Conservation (phyloP, 2,888 invertebrate genomes). For the Agonopterix arenella region DNA sequence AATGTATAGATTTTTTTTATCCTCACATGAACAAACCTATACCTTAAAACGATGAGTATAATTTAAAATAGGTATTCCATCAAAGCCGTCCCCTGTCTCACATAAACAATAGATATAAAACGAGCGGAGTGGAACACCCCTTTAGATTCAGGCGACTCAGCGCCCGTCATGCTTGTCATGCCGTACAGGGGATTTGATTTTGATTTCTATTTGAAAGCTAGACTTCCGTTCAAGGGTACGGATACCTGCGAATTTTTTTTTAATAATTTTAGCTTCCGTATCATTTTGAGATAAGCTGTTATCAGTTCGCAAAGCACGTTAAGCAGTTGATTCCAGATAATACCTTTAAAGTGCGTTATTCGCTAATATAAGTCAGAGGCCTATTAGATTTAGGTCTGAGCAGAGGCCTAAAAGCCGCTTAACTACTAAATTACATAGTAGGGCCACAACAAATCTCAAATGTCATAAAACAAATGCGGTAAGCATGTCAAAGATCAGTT, state of each 20-base stretch:
- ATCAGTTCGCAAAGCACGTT: not conserved
- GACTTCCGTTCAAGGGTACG: constrained; percentile 6
- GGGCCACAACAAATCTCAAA: no score
- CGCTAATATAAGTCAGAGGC: not conserved
- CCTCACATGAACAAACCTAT: not conserved
- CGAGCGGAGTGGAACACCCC: constrained; percentile 71
- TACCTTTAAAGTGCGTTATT: not conserved
- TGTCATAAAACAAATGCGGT: no score
- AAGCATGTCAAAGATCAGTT: no score
- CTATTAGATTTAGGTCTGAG: no score
- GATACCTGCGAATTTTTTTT: constrained; percentile 9
- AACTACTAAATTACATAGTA: no score
- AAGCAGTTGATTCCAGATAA: not conserved
- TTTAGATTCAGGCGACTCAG: constrained; percentile 54
- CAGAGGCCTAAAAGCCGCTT: no score
- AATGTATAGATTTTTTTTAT: no score
- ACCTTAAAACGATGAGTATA: not conserved
- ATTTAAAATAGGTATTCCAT: constrained; percentile 48
- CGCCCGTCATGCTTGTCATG: constrained; percentile 50
- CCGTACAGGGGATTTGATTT: constrained; percentile 42
- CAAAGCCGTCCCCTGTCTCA: constrained; percentile 42
- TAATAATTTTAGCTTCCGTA: not conserved
- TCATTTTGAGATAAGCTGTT: not conserved
- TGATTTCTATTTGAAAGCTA: constrained; percentile 18
- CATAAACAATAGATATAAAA: constrained; percentile 73